A percentile compares a stretch with the other conserved stretches of the same genome.
phyloP scores from a whole-genome alignment of 1,140 invertebrate species.

The Eupristina koningsbergeri region DNA sequence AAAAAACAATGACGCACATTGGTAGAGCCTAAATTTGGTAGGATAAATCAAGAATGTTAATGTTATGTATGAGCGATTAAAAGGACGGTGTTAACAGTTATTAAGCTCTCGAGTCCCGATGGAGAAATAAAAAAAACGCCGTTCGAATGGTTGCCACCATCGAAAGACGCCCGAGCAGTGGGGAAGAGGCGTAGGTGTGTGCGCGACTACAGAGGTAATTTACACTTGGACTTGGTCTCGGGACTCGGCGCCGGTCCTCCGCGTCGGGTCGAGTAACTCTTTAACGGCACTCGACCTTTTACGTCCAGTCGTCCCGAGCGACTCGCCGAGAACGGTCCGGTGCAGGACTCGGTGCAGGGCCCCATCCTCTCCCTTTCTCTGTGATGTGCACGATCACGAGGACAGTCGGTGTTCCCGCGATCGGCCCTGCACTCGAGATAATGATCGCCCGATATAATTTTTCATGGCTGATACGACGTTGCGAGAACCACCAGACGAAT shows the following conservation, averaged over 20 bases:
- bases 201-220: no score
- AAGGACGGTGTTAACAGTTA: not conserved
- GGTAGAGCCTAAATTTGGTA: no score
- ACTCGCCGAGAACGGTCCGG: not conserved
- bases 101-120: not conserved
- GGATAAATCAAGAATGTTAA: not conserved
- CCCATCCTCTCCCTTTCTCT: conserved; percentile 12
- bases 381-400: not conserved
- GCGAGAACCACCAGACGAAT: not conserved
- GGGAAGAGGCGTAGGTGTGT: no score
- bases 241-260: no score
- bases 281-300: no score
- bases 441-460: conserved; percentile 9
- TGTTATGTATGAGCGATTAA: not conserved
- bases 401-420: not conserved
- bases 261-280: no score
- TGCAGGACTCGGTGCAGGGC: conserved; percentile 4
- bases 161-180: not conserved
- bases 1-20: not conserved
- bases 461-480: not conserved
- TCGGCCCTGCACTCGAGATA: conserved; percentile 17
- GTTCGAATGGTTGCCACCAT: no score
- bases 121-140: not conserved
- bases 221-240: no score
- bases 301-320: not conserved